Evolutionary conservation across 2,888 invertebrate genomes (phyloP).

Genomic region (Ferdinandea cuprea): DNA sequence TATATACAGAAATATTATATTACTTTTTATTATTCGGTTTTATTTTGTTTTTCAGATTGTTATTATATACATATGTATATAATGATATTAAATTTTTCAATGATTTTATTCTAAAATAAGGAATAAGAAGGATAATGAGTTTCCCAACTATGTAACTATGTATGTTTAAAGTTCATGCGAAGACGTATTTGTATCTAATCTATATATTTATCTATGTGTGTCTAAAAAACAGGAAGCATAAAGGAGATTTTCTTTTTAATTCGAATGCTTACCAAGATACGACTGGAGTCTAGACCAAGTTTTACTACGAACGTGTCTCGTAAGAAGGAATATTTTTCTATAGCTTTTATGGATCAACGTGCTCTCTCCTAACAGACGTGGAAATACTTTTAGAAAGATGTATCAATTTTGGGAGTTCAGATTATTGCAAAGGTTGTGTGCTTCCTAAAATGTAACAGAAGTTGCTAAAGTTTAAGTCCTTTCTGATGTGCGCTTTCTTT

Average conservation of each 20-base stretch:
- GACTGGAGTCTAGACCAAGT: slow-evolving; percentile 42
- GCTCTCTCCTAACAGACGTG: slow-evolving; percentile 21
- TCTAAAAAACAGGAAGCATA: slow-evolving; percentile 4
- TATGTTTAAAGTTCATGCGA: not conserved
- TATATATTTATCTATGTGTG: too few relatives aligned
- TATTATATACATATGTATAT: too few relatives aligned
- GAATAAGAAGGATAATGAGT: too few relatives aligned
- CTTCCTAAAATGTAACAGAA: slow-evolving; percentile 9
- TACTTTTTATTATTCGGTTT: too few relatives aligned
- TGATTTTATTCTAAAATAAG: too few relatives aligned
- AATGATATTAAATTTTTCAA: too few relatives aligned
- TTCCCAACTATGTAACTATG: too few relatives aligned
- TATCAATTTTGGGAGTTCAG: slow-evolving; percentile 34
- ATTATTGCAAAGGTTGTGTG: slow-evolving; percentile 27
- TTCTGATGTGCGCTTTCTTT: not conserved
- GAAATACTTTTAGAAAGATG: slow-evolving; percentile 27
- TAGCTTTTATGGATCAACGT: slow-evolving; percentile 26
- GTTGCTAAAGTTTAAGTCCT: slow-evolving; percentile 14
- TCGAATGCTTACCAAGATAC: slow-evolving; percentile 10
- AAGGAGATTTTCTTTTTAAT: not conserved
- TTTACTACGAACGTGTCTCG: slow-evolving; percentile 35
- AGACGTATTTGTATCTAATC: too few relatives aligned
- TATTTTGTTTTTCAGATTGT: too few relatives aligned
- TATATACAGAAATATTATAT: too few relatives aligned
- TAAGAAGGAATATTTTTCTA: slow-evolving; percentile 25